phyloP scores from a whole-genome alignment of 2,113 vertebrate genomes.

The Hystrix cristata region DNA sequence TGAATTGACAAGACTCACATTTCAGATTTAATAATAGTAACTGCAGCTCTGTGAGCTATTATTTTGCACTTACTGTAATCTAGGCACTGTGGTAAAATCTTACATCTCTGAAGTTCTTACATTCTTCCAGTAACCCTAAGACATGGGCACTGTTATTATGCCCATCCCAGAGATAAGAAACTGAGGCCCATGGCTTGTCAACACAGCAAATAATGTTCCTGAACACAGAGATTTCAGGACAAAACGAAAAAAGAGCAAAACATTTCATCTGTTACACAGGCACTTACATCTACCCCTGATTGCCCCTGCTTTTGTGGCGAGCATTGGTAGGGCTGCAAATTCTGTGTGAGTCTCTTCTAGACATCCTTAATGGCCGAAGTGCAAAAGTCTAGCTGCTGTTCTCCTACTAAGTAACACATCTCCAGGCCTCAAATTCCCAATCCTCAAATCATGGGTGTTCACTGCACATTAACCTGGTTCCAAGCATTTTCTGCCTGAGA shows the following conservation, averaged over 20 bases:
- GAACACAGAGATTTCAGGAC: neutral
- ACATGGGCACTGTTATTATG: neutral
- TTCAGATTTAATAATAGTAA: neutral
- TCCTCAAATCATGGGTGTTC: neutral
- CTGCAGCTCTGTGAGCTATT: neutral
- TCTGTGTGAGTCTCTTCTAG: neutral
- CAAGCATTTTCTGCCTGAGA: neutral
- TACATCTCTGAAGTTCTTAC: neutral
- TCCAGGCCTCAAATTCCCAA: neutral
- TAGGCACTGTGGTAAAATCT: neutral
- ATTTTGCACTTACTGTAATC: neutral
- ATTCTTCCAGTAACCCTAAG: neutral
- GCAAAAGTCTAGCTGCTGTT: neutral
- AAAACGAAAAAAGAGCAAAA: neutral
- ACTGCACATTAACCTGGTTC: neutral
- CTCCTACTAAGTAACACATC: neutral
- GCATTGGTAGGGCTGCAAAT: neutral
- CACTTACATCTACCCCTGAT: neutral
- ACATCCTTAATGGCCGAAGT: neutral
- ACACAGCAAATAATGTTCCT: neutral
- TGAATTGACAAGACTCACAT: neutral
- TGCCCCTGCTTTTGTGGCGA: neutral
- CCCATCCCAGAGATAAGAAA: neutral
- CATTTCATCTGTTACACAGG: neutral
- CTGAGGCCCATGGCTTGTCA: neutral